A percentile compares a stretch with the other conserved stretches of the same genome.
Evolutionary conservation across 1,140 invertebrate genomes (phyloP).

Genomic region (Penaeus indicus): DNA sequence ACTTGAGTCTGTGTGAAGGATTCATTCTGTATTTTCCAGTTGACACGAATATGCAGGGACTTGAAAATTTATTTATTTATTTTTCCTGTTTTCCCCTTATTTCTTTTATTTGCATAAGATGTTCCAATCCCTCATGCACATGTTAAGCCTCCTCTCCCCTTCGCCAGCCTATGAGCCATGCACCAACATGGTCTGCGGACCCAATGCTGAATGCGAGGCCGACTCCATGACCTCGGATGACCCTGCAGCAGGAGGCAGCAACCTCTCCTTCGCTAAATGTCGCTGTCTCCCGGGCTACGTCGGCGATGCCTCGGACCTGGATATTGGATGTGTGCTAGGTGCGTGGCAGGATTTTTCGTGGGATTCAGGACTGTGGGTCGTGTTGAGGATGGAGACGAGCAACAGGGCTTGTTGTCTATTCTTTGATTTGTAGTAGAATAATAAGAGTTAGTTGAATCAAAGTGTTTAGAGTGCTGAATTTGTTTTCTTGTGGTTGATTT

Average conservation of each 20-base stretch:
- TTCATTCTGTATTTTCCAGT: not conserved
- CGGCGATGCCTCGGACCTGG: conserved; percentile 70
- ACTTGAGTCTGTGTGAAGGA: too few species aligned
- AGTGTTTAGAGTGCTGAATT: too few species aligned
- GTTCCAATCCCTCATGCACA: conserved; percentile 31
- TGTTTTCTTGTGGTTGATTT: too few species aligned
- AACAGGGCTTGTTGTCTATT: too few species aligned
- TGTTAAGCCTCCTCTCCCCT: conserved; percentile 35
- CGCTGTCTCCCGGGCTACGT: conserved; percentile 69
- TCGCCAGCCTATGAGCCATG: conserved; percentile 61
- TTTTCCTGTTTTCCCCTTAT: too few species aligned
- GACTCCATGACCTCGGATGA: conserved; percentile 38
- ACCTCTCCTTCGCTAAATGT: conserved; percentile 62
- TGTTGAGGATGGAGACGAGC: too few species aligned
- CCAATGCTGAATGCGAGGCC: conserved; percentile 59
- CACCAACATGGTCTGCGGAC: conserved; percentile 58
- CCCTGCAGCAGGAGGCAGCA: conserved; percentile 13
- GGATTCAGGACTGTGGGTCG: too few species aligned
- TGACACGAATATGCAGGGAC: not conserved
- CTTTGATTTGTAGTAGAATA: too few species aligned
- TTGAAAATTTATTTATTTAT: not conserved
- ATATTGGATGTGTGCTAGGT: conserved; percentile 68
- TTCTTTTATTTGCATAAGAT: not conserved
- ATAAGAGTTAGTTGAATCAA: too few species aligned
- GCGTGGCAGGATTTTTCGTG: not conserved